phyloP scores from a whole-genome alignment of 2,888 invertebrate species.

The Geotrupes spiniger region DNA sequence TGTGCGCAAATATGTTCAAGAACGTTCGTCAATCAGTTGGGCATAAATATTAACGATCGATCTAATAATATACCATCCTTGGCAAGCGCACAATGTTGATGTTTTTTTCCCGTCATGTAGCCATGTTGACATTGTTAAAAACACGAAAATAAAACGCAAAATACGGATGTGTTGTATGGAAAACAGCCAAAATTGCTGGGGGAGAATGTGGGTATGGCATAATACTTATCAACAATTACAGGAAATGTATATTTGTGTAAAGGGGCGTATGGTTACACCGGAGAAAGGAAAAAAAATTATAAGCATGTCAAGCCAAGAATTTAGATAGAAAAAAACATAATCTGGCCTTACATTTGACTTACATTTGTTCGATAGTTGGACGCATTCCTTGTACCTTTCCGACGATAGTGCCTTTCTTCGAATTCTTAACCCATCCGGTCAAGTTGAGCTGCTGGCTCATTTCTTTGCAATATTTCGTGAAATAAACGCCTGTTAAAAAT shows the following conservation, averaged over 20 bases:
- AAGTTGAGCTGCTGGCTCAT: conserved; percentile 70
- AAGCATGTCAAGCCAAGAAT: too few relatives aligned
- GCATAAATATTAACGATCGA: conserved; percentile 12
- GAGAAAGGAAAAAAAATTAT: too few relatives aligned
- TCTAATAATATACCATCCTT: conserved; percentile 17
- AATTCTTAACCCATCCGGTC: conserved; percentile 91
- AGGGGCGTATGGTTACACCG: too few relatives aligned
- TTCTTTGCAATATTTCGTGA: conserved; percentile 86
- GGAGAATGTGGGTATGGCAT: too few relatives aligned
- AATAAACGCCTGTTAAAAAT: conserved; percentile 84
- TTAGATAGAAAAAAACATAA: too few relatives aligned
- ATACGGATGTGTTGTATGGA: too few relatives aligned
- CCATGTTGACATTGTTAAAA: too few relatives aligned
- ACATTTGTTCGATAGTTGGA: conserved; percentile 79
- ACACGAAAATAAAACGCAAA: too few relatives aligned
- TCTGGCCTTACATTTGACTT: conserved; percentile 50
- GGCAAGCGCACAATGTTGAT: conserved; percentile 9
- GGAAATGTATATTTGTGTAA: too few relatives aligned
- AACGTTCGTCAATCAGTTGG: too few relatives aligned
- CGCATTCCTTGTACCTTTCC: conserved; percentile 87
- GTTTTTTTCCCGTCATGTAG: conserved; percentile 8
- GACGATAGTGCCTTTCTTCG: conserved; percentile 80
- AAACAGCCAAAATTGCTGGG: too few relatives aligned
- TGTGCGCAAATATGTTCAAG: background rate
- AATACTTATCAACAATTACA: too few relatives aligned